Base-by-base conservation (phyloP, 2,888 invertebrate genomes). In the Microctonus brassicae region DNA sequence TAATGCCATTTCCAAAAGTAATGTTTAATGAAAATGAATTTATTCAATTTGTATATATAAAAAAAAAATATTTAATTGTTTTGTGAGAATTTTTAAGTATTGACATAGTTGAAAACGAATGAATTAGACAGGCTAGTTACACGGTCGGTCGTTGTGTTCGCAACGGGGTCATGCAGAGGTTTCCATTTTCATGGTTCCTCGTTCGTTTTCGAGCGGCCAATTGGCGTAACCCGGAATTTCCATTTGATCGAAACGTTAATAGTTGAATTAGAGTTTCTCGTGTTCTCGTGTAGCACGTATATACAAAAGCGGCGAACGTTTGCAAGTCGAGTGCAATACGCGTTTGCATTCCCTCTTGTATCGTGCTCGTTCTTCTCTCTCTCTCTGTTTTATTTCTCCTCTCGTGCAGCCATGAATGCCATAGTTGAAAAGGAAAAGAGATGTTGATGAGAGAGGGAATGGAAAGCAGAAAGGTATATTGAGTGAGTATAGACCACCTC, bases 241-340 rank as follows among this genome's bases (percentile, higher is more conserved):
- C 73, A 73, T 74, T 69, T 73, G 74, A 69, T 61, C 67, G 75
- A 75, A 74, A 72, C 71, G 78, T 78, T 77, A 76, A 76, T 73
- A 73, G 73, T 74, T 75, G 71, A 77, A 76, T 77, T 77, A 76
- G 75, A 76, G 73, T 75, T 75, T 71, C 73, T 63, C 65, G 63
- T 73, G 67, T 73, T 74, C 62, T 47, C 66, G 67, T 68, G 64
- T 10, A 67, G 65, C 72, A n/a, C n/a, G n/a, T n/a, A n/a, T n/a
- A 66, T 36, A 62, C 61, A 53, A 39, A 34, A 67, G 62, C 57
- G 29, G 39, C 47, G 17, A 61, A 20, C 61, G 39, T 52, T 24
- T 26, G 47, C 52, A 63, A 17, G 22, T 47, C 52, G 34, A 24
- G 34, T 65, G 34, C 29, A n/a, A 34, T 26, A 34, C 36, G 13